A percentile compares a stretch with the other conserved stretches of the same genome.
Evolutionary conservation across 2,113 vertebrate genomes (phyloP).

Genomic region (Spea bombifrons): DNA sequence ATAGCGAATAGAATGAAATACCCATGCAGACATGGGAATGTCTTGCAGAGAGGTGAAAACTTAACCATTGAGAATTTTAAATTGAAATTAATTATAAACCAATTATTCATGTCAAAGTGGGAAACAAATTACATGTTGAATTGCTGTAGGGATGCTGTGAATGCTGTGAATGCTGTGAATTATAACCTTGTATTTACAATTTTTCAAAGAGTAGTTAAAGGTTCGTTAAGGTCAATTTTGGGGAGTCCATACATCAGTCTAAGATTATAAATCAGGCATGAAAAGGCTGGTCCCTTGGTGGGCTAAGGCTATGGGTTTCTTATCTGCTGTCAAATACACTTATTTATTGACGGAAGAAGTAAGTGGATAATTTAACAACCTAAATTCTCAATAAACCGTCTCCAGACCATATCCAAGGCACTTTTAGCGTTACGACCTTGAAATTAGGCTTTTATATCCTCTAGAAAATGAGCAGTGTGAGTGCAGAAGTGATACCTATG

Average conservation of each 20-base stretch:
- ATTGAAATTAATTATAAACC: too few relatives aligned
- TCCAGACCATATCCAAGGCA: neutral
- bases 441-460: neutral
- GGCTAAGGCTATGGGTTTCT: constrained; percentile 16
- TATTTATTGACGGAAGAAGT: constrained; percentile 21
- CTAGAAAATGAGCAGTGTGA: neutral
- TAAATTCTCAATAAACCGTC: constrained; percentile 9
- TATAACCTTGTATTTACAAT: constrained; percentile 12
- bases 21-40: too few relatives aligned
- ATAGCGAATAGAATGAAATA: too few relatives aligned
- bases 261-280: constrained; percentile 1
- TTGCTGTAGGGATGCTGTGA: too few relatives aligned
- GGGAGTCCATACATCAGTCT: constrained; percentile 2
- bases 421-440: neutral
- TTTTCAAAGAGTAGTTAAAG: neutral
- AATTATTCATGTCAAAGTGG: neutral
- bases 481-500: too few relatives aligned
- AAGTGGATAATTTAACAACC: constrained; percentile 37
- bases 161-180: constrained; percentile 17
- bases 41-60: too few relatives aligned
- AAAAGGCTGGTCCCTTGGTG: neutral
- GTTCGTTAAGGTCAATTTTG: constrained; percentile 6
- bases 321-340: constrained; percentile 13
- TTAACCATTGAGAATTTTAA: too few relatives aligned
- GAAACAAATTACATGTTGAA: neutral